Percentiles rank a stretch among this genome's conserved stretches.
Evolutionary conservation across 2,113 vertebrate species (phyloP).

Genomic region (Nesoenas mayeri): DNA sequence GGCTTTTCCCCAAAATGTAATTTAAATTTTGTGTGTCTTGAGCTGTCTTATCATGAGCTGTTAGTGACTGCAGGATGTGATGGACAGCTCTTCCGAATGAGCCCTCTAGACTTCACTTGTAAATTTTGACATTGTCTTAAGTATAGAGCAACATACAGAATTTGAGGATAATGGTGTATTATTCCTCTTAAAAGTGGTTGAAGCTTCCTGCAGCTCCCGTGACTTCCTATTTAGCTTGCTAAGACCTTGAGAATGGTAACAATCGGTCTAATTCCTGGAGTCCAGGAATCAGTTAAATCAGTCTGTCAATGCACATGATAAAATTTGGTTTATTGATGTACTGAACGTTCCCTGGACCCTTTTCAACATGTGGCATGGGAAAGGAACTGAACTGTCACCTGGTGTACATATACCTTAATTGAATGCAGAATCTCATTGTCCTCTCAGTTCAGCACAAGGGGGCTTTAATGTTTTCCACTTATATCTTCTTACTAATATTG

Average conservation of each 20-base stretch:
- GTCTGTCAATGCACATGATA: not conserved
- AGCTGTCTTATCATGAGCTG: not conserved
- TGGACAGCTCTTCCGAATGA: not conserved
- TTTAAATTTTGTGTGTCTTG: not conserved
- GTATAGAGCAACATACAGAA: not conserved
- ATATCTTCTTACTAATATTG: not conserved
- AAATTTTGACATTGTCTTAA: not conserved
- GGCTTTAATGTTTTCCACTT: not conserved
- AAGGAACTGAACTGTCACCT: not conserved
- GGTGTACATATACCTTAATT: not conserved
- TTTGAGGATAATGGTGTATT: not conserved
- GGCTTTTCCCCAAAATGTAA: not conserved
- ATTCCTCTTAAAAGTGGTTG: not conserved
- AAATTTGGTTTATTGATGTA: not conserved
- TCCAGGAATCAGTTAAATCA: not conserved
- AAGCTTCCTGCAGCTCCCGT: not conserved
- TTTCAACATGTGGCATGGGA: not conserved
- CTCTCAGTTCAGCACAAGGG: not conserved
- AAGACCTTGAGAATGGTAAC: not conserved
- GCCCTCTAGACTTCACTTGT: not conserved
- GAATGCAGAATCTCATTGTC: not conserved
- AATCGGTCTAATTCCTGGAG: not conserved
- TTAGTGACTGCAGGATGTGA: not conserved
- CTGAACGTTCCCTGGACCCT: not conserved
- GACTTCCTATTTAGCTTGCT: not conserved